Percentiles rank a stretch among this genome's conserved stretches.
Evolutionary conservation across 2,113 vertebrate species (phyloP).

Genomic region (Paralichthys olivaceus): DNA sequence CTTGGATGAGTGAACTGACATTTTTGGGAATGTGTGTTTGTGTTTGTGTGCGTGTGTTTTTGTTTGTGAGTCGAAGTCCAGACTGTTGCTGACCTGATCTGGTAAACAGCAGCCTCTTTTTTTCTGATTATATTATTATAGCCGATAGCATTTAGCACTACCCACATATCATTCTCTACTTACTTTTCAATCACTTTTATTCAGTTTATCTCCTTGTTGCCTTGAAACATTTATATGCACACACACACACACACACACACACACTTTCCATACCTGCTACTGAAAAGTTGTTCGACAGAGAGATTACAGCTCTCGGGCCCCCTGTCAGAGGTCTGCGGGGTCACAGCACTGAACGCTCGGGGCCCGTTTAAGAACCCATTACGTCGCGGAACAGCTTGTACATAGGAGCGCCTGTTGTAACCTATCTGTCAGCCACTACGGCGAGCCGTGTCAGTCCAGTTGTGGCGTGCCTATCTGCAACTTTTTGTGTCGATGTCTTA

Average conservation of each 20-base stretch:
- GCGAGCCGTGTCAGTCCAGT: slow-evolving; percentile 55
- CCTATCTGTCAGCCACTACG: slow-evolving; percentile 54
- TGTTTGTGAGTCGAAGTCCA: neutral
- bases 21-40: neutral
- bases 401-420: slow-evolving; percentile 44
- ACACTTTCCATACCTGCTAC: slow-evolving; percentile 45
- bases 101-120: no score
- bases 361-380: slow-evolving; percentile 59
- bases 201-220: slow-evolving; percentile 16
- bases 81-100: neutral
- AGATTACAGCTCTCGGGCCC: slow-evolving; percentile 64
- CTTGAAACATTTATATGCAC: slow-evolving; percentile 42
- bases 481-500: slow-evolving; percentile 57
- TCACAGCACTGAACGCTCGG: slow-evolving; percentile 27
- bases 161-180: no score
- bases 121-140: slow-evolving; percentile 12
- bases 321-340: slow-evolving; percentile 49
- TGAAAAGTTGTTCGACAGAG: slow-evolving; percentile 64
- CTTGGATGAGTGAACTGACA: neutral
- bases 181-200: slow-evolving; percentile 12
- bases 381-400: slow-evolving; percentile 52
- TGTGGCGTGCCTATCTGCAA: slow-evolving; percentile 51
- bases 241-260: slow-evolving; percentile 7
- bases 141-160: neutral
- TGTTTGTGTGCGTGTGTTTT: no score